Evolutionary conservation across 2,888 invertebrate species (phyloP), one percentile per base, ranked within the genome.

Genomic region (Scaptodrosophila latifasciaeformis): DNA sequence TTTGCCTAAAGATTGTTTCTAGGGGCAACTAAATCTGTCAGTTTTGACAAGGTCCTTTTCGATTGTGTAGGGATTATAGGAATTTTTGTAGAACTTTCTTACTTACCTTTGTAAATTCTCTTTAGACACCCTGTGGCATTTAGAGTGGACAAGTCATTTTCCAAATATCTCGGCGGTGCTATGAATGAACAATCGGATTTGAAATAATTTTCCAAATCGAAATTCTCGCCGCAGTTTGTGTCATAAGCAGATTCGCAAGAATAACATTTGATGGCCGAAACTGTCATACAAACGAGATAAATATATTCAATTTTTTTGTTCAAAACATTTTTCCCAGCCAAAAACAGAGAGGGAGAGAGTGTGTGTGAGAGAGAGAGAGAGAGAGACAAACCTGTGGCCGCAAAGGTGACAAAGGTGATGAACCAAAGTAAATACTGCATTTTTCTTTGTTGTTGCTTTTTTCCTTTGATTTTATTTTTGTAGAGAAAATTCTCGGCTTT

Each of bases 71-170:
- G n/a, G n/a, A n/a, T n/a, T n/a, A n/a, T n/a, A n/a, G n/a, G n/a
- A n/a, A n/a, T n/a, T n/a, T n/a, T n/a, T n/a, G n/a, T n/a, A n/a
- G n/a, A n/a, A n/a, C n/a, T n/a, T n/a, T 35, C 12, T 19, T 49
- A 68, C 85, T 82, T 48, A 85, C 85, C 85, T 66, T 70, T 79
- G 39, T 74, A 84, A 18, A 79, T 62, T 9, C 72, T 70, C 60
- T 85, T 83, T 61, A 86, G 70, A 52, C 85, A 85, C 12, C 78
- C 86, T 24, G 86, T 86, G 40, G 85, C 77, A 64, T 85, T 86
- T 17, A 59, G 64, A 18, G 55, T 66, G 51, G 56, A 56, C 42
- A 83, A 51, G 13, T 79, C 78, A 49, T 51, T 70, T n/a, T 76
- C 72, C 55, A 85, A 50, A 56, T 72, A 86, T 17, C 85, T 78